phyloP scores from a whole-genome alignment of 1,140 invertebrate genomes.

The Pseudomyrmex flavicornis region DNA sequence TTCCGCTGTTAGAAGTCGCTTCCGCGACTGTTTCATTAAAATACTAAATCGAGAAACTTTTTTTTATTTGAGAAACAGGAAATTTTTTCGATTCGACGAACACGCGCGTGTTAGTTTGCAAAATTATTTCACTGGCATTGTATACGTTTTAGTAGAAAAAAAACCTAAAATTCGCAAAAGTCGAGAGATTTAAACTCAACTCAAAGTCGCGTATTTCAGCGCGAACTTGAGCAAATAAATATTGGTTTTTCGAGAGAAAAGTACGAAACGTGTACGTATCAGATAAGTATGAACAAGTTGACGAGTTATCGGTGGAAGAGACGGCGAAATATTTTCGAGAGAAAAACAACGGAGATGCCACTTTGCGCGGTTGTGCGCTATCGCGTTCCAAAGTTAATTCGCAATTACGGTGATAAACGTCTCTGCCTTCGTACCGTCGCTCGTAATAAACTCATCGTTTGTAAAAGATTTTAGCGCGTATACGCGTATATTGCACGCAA shows the following conservation, averaged over 20 bases:
- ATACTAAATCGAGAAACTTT: neutral
- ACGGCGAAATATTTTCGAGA: conserved; percentile 68
- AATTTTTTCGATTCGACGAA: no score
- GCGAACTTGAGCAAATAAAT: neutral
- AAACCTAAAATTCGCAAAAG: no score
- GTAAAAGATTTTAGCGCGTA: conserved; percentile 19
- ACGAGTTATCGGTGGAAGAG: neutral
- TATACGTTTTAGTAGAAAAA: no score
- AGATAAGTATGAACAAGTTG: neutral
- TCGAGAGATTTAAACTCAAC: no score
- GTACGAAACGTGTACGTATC: neutral
- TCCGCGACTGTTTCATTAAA: neutral
- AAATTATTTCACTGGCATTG: no score
- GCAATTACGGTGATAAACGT: conserved; percentile 40
- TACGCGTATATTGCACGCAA: neutral
- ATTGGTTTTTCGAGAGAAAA: neutral
- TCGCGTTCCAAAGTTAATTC: conserved; percentile 43
- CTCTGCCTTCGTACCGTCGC: neutral
- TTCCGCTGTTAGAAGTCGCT: neutral
- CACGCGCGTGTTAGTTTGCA: no score
- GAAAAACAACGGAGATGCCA: conserved; percentile 63
- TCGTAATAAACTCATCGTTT: conserved; percentile 39
- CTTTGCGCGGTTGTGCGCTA: neutral
- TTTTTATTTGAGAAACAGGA: no score
- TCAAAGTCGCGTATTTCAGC: no score